Evolutionary conservation across 2,113 vertebrate species (phyloP), one percentile per base, ranked within the genome.

Genomic region (Lagopus leucura): DNA sequence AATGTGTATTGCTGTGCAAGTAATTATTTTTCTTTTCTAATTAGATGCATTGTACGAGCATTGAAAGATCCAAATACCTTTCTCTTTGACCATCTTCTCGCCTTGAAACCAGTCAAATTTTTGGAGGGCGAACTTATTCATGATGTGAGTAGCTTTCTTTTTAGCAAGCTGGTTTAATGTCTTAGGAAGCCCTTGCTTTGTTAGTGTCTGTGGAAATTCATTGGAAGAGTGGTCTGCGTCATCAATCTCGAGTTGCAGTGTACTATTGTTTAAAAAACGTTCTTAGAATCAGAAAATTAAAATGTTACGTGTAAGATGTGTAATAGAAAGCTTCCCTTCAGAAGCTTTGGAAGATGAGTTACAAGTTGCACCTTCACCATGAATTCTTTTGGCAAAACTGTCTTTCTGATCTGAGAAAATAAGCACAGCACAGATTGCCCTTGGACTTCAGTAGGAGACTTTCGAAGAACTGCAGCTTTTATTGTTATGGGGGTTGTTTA

Each of bases 61-160:
- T 73, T 99, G 93, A 99, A 99, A 97, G 99, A 99, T 95, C 98
- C 99, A 91, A 99, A 98, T 97, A 99, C 99, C 58, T 99, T 99
- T 96, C 98, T 99, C 82, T 99, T 99, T 92, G 99, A 99, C 97
- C 99, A 99, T 97, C 98, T 99, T 94, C 98, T 99, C 96, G 98
- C 98, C 92, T 98, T 99, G 96, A 99, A 99, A 95, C 99, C 99
- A 32, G 99, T 99, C 66, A 99, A 99, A 95, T 99, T 99, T 97
- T 98, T 99, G 96, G 99, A 99, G 97, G 99, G 99, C 93, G 99
- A 99, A 91, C 99, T 99, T 95, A 99, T 99, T 94, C 99, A 99
- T 90, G 99, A 99, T 88, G 99, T 99, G 97, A 99, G 99, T 99
- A 86, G 92, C 91, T 61, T 82, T 45, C 18, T 11, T 61, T 92